Evolutionary conservation across 1,140 invertebrate species (phyloP).

Genomic region (Drosophila subobscura): DNA sequence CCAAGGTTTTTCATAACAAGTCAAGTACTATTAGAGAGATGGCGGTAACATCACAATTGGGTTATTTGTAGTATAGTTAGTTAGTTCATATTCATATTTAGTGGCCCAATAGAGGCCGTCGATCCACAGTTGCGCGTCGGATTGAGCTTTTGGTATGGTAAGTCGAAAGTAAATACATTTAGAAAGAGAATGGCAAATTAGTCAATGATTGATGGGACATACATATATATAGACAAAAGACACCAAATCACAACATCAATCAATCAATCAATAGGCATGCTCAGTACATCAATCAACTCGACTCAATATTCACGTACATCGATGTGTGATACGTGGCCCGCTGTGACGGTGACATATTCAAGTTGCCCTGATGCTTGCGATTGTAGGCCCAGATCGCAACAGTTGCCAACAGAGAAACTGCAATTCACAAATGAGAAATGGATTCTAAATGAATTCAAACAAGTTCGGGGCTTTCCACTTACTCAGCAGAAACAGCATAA

Average conservation of each 20-base stretch:
- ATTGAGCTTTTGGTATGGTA: constrained; percentile 52
- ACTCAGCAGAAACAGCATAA: constrained; percentile 91
- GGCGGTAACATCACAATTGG: constrained; percentile 66
- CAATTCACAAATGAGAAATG: not conserved
- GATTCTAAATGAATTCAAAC: not conserved
- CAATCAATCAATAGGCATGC: constrained; percentile 40
- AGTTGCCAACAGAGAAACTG: constrained; percentile 88
- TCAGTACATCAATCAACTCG: constrained; percentile 60
- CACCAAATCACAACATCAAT: constrained; percentile 52
- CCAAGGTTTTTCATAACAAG: constrained; percentile 41
- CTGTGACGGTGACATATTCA: constrained; percentile 91
- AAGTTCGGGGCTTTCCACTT: not conserved
- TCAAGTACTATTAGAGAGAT: constrained; percentile 29
- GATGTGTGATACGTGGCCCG: constrained; percentile 73
- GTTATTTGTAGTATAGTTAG: constrained; percentile 34
- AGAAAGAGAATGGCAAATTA: constrained; percentile 50
- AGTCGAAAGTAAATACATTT: constrained; percentile 34
- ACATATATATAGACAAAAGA: constrained; percentile 30
- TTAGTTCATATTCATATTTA: constrained; percentile 27
- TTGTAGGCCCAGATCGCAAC: constrained; percentile 91
- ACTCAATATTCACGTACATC: constrained; percentile 83
- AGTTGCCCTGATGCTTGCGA: constrained; percentile 87
- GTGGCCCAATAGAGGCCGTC: constrained; percentile 73
- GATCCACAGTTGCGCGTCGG: constrained; percentile 54
- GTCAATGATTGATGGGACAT: constrained; percentile 12